Evolutionary conservation across 2,797 vertebrate species (phyloP).

Genomic region (Melanotaenia nigrans): DNA sequence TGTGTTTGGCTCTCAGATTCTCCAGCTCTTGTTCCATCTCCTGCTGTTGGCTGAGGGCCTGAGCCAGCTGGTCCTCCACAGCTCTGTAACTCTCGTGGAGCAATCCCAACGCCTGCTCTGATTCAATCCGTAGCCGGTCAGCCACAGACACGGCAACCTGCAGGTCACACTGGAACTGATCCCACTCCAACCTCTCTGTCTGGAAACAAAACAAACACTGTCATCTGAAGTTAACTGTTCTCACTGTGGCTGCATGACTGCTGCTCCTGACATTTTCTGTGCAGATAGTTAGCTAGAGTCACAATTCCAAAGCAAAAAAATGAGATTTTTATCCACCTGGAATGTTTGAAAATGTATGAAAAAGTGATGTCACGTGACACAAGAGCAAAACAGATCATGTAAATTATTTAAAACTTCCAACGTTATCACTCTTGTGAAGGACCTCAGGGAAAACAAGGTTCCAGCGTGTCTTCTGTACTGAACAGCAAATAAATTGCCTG

Average conservation of each 20-base stretch:
- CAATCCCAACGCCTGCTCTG: conserved; percentile 70
- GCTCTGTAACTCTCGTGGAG: conserved; percentile 63
- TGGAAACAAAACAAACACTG: conserved; percentile 41
- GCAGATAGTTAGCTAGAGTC: background rate
- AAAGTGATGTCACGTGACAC: background rate
- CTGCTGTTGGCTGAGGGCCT: conserved; percentile 56
- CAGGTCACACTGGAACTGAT: conserved; percentile 83
- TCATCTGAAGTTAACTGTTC: background rate
- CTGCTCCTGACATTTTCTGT: background rate
- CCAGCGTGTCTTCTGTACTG: background rate
- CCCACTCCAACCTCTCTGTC: conserved; percentile 80
- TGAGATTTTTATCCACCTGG: background rate
- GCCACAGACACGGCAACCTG: conserved; percentile 82
- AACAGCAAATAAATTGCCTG: background rate
- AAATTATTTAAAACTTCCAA: too few relatives aligned
- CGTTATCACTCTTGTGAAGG: background rate
- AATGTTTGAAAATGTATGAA: background rate
- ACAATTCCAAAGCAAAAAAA: background rate
- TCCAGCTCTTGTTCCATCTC: conserved; percentile 65
- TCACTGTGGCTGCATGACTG: background rate
- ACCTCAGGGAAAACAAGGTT: background rate
- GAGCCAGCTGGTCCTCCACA: conserved; percentile 66
- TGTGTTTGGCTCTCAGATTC: conserved; percentile 63
- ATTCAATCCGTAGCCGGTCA: conserved; percentile 76
- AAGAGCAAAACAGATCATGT: background rate